Evolutionary conservation across 2,797 vertebrate genomes (phyloP).

Genomic region (Champsocephalus esox): DNA sequence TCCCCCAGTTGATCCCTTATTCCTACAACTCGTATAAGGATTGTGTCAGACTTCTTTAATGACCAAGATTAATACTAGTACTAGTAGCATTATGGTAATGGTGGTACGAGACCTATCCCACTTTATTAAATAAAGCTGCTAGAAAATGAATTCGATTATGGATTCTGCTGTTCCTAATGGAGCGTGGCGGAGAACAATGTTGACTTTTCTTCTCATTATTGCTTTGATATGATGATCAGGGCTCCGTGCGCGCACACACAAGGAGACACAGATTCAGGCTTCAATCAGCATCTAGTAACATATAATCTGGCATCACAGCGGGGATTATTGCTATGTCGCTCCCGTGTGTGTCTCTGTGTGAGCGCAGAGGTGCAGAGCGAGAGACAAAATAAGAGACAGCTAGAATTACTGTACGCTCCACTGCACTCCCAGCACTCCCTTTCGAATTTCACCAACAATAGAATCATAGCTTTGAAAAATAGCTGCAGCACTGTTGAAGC

Average conservation of each 20-base stretch:
- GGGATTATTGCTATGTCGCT: conserved; percentile 38
- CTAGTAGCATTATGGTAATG: conserved; percentile 86
- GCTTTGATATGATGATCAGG: conserved; percentile 79
- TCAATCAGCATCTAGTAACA: conserved; percentile 54
- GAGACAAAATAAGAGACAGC: conserved; percentile 54
- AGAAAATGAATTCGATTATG: conserved; percentile 85
- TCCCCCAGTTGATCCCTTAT: conserved; percentile 57
- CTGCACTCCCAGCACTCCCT: conserved; percentile 34
- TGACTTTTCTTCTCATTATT: conserved; percentile 75
- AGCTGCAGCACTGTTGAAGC: conserved; percentile 30
- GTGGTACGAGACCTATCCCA: conserved; percentile 79
- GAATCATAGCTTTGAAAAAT: conserved; percentile 53
- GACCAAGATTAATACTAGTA: conserved; percentile 86
- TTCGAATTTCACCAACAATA: conserved; percentile 56
- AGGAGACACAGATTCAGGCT: conserved; percentile 13
- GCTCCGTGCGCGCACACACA: conserved; percentile 30
- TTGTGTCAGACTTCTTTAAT: conserved; percentile 85
- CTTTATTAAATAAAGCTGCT: conserved; percentile 90
- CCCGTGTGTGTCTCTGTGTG: conserved; percentile 25
- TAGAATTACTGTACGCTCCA: conserved; percentile 50
- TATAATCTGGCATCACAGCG: conserved; percentile 59
- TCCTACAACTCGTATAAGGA: conserved; percentile 69
- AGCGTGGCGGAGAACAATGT: conserved; percentile 79
- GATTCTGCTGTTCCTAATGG: conserved; percentile 81
- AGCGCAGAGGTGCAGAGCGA: conserved; percentile 6